These are phyloP conservation scores for Coturnix japonica DNA, from an alignment of 2,113 vertebrate species.

Conservation along the genomic window DNA sequence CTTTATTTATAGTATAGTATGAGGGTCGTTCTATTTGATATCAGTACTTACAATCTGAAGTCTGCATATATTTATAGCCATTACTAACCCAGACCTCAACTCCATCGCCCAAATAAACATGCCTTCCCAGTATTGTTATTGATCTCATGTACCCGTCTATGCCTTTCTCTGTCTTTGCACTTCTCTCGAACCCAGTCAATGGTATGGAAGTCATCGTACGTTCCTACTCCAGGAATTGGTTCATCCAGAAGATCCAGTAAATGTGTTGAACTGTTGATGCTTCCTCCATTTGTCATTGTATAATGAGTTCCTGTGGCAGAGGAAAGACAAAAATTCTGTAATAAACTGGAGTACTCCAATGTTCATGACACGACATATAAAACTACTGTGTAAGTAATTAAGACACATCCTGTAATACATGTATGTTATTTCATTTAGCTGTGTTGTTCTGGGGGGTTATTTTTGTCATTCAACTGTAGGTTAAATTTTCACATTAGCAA, in stretches of 20 bases:
- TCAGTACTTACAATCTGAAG: neutral
- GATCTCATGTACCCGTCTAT: slow-evolving; percentile 87
- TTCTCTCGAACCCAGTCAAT: slow-evolving; percentile 99
- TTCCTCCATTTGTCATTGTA: slow-evolving; percentile 96
- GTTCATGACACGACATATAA: neutral
- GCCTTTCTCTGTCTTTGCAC: slow-evolving; percentile 96
- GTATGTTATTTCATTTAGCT: neutral
- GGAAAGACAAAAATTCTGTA: neutral
- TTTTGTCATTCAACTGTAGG: neutral
- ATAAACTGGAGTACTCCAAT: neutral
- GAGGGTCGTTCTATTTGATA: neutral
- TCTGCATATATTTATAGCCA: neutral
- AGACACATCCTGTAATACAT: neutral
- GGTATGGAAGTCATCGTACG: slow-evolving; percentile 98
- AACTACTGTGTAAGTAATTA: neutral
- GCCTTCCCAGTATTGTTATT: neutral
- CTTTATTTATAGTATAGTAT: neutral
- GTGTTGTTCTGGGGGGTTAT: neutral
- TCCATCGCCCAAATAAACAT: neutral
- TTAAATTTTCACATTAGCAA: neutral
- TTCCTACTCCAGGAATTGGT: slow-evolving; percentile 97
- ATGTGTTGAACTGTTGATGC: slow-evolving; percentile 92
- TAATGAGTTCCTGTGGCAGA: slow-evolving; percentile 89
- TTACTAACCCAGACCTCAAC: neutral
- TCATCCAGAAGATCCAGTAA: slow-evolving; percentile 97